Base-by-base conservation (phyloP, 2,888 invertebrate species). In the Boloria euphrosyne region DNA sequence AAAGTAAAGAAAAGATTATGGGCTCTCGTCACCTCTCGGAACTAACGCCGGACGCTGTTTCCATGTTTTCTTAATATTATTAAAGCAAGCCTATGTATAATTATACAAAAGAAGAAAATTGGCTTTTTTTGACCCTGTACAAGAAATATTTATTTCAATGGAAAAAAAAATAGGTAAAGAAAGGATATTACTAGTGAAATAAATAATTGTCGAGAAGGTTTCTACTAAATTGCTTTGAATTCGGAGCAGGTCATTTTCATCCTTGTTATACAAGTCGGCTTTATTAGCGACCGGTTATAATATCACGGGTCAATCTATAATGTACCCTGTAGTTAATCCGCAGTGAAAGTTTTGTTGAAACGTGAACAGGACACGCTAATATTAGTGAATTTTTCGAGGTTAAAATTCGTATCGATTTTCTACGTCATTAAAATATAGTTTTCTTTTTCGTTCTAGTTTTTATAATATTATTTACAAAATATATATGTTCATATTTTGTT, bases 281-380 rank as follows among this genome's bases (percentile, higher is more conserved):
- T 27, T 50, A 58, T 51, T 58, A 63, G 47, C 17, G 60, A 67
- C 67, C 67, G 60, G 67, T 67, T 67, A 51, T 55, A 49, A 52
- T 49, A 55, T 59, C 59, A 47, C 43, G 6, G 49, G 50, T 51
- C 46, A 60, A 65, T 65, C 53, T 49, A 59, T 46, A 59, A 60
- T 46, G n/a, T 38, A 49, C 49, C 47, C 49, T 38, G 59, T 38
- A 67, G 59, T 65, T 57, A 43, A 50, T 52, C 46, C 62, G 17
- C 27, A 67, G 67, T 67, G 67, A 67, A 67, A 67, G 67, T 64
- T 64, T 58, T 51, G 53, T 27, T 16, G 13, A 51, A 63, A 31
- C 51, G 55, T 18, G 52, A 13, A 51, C 55, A 53, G 60, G 55
- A 65, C 51, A 57, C 54, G 50, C 49, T 38, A 27, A 67, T 57